phyloP scores from a whole-genome alignment of 2,113 vertebrate genomes.

The Ictalurus punctatus region DNA sequence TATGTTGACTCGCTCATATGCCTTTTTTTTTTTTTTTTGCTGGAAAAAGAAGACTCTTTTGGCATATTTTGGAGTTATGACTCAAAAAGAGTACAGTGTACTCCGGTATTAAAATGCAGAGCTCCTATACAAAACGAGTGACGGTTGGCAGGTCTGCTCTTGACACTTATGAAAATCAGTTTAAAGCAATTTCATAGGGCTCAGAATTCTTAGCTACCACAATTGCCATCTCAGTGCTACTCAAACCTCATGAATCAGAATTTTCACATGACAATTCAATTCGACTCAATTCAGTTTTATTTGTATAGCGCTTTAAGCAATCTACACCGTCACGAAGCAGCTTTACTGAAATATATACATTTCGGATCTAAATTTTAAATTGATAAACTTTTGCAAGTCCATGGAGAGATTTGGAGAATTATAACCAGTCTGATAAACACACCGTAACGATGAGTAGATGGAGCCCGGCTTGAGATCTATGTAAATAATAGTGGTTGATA shows the following conservation, averaged over 20 bases:
- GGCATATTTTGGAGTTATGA: neutral
- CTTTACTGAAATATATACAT: too few species aligned
- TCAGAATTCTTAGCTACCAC: neutral
- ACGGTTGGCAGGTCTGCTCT: slow-evolving; percentile 3
- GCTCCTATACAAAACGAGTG: neutral
- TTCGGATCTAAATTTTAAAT: too few species aligned
- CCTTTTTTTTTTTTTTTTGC: neutral
- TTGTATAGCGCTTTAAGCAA: too few species aligned
- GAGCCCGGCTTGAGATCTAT: neutral
- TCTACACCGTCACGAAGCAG: too few species aligned
- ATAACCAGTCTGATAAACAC: too few species aligned
- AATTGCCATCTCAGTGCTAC: neutral
- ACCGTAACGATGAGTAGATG: neutral
- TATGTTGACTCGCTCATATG: neutral
- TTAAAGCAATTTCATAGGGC: neutral
- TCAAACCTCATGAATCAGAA: neutral
- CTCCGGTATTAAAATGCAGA: neutral
- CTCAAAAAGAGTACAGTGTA: neutral
- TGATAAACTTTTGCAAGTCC: neutral
- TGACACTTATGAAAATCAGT: neutral
- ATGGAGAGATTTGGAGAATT: neutral
- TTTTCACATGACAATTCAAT: neutral
- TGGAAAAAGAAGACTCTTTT: neutral
- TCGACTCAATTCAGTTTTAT: too few species aligned
- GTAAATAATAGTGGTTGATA: neutral